Percentiles rank a stretch among this genome's conserved stretches.
Evolutionary conservation across 2,113 vertebrate species (phyloP).

Genomic region (Syngnathus scovelli): DNA sequence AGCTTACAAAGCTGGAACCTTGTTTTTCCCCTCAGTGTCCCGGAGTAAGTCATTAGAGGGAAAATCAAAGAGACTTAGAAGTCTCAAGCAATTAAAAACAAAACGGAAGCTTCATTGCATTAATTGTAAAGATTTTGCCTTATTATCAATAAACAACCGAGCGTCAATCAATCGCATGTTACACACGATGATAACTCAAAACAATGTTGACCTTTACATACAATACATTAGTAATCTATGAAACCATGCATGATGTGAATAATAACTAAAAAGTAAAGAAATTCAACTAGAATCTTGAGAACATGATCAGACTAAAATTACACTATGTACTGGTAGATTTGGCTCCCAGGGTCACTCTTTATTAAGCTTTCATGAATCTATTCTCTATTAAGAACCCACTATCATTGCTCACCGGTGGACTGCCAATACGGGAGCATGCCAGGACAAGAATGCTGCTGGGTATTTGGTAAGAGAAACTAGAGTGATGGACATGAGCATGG

Average conservation of each 20-base stretch:
- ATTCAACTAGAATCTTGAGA: conserved; percentile 43
- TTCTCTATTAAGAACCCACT: conserved; percentile 46
- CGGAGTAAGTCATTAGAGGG: conserved; percentile 36
- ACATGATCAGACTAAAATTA: conserved; percentile 47
- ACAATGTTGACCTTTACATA: conserved; percentile 36
- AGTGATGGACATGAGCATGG: conserved; percentile 19
- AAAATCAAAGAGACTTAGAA: conserved; percentile 35
- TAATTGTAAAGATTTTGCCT: conserved; percentile 2
- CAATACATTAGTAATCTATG: conserved; percentile 46
- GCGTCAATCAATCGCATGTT: conserved; percentile 24
- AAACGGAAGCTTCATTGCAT: conserved; percentile 3
- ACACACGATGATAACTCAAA: conserved; percentile 45
- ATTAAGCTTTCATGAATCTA: conserved; percentile 65
- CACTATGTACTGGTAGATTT: conserved; percentile 48
- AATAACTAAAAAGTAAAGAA: conserved; percentile 50
- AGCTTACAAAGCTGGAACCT: conserved; percentile 26
- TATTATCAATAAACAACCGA: conserved; percentile 29
- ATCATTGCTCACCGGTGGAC: conserved; percentile 38
- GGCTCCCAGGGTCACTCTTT: conserved; percentile 58
- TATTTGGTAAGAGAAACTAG: conserved; percentile 24
- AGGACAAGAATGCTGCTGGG: conserved; percentile 24
- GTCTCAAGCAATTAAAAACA: conserved; percentile 19
- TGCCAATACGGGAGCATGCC: conserved; percentile 27
- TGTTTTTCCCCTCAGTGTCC: conserved; percentile 32
- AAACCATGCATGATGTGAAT: conserved; percentile 38